Percentiles rank a stretch among this genome's conserved stretches.
These are phyloP conservation scores for Pogonognathellus flavescens DNA, from an alignment of 1,140 invertebrate species.

Conservation along the genomic window DNA sequence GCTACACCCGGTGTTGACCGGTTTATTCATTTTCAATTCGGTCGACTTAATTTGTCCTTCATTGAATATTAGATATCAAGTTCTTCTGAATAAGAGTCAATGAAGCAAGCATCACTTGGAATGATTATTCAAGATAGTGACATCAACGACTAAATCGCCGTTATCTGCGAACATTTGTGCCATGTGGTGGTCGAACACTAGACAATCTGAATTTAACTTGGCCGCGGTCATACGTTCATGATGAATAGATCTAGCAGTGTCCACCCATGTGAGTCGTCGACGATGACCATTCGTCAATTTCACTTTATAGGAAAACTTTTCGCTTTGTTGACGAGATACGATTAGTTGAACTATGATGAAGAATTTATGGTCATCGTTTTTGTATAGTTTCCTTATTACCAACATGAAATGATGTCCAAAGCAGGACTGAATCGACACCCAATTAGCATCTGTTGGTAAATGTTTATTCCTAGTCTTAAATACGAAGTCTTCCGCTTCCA, in stretches of 20 bases:
- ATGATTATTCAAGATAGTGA: constrained; percentile 86
- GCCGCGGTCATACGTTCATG: constrained; percentile 98
- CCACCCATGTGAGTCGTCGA: constrained; percentile 97
- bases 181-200: constrained; percentile 98
- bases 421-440: constrained; percentile 99
- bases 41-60: constrained; percentile 37
- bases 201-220: constrained; percentile 97
- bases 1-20: too few species aligned
- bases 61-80: constrained; percentile 15
- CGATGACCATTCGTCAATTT: constrained; percentile 97
- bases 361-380: constrained; percentile 97
- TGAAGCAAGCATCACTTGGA: constrained; percentile 37
- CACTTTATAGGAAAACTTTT: constrained; percentile 97
- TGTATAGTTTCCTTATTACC: constrained; percentile 99
- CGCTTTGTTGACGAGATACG: constrained; percentile 97
- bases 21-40: too few species aligned
- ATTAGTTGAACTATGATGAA: constrained; percentile 99
- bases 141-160: constrained; percentile 99
- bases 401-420: constrained; percentile 99
- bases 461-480: constrained; percentile 99
- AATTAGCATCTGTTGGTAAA: constrained; percentile 98
- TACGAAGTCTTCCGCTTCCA: constrained; percentile 93
- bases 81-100: constrained; percentile 20
- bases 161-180: constrained; percentile 99
- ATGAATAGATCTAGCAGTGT: constrained; percentile 97